Conservation (phyloP, 2,888 invertebrate genomes). For the Brenthis ino region DNA sequence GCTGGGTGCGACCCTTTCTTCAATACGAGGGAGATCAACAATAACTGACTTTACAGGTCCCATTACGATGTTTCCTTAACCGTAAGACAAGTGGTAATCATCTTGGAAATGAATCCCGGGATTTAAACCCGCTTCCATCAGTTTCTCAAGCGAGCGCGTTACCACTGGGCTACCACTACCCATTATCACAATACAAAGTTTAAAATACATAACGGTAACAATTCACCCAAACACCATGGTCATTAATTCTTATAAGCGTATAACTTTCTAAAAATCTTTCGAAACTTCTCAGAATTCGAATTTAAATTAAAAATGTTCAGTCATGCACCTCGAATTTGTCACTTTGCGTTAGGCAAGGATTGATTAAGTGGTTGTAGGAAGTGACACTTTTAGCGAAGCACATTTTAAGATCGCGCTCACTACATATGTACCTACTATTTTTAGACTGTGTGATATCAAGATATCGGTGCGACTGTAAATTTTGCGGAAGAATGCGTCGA, state of each 20-base stretch:
- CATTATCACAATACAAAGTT: too few species aligned
- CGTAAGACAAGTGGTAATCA: too few species aligned
- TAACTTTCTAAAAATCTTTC: not conserved
- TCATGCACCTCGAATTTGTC: constrained; percentile 17
- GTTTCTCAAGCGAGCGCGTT: too few species aligned
- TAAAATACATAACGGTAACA: too few species aligned
- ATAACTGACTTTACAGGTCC: too few species aligned
- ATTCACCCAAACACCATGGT: too few species aligned
- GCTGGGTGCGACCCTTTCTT: too few species aligned
- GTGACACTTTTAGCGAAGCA: constrained; percentile 64
- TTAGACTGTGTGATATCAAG: constrained; percentile 54
- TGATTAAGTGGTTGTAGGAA: constrained; percentile 56
- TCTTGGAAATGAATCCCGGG: too few species aligned
- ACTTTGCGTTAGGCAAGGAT: constrained; percentile 40
- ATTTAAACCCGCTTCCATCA: too few species aligned
- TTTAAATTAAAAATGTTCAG: constrained; percentile 8
- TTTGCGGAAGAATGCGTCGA: constrained; percentile 45
- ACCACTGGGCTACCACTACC: too few species aligned
- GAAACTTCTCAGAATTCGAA: constrained; percentile 4
- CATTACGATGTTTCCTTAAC: too few species aligned
- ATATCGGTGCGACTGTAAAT: constrained; percentile 48
- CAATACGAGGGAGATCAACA: too few species aligned
- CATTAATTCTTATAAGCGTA: constrained; percentile 1
- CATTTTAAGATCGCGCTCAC: constrained; percentile 53
- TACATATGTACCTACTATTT: constrained; percentile 47